Conservation (phyloP, 2,888 invertebrate genomes). For the Kryphioiulus occultus region DNA sequence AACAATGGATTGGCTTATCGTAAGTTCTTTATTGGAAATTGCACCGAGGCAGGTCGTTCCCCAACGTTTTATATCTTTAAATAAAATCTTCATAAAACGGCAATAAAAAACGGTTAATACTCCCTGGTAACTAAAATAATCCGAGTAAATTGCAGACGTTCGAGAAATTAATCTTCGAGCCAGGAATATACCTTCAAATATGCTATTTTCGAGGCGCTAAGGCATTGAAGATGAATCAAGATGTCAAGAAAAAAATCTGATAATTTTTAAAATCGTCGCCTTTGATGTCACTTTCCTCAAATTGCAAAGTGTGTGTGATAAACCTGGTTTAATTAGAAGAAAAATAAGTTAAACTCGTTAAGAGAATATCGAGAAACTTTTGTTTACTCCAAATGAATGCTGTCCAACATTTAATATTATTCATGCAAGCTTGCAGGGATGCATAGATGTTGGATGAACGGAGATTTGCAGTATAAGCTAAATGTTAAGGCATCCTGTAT, state of each 20-base stretch:
- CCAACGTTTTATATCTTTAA: not conserved
- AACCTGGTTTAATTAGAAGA: not conserved
- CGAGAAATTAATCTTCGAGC: not conserved
- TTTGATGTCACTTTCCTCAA: not conserved
- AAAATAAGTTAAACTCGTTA: not conserved
- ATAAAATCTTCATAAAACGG: not conserved
- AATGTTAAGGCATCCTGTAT: too few relatives aligned
- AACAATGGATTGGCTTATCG: not conserved
- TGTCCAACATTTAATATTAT: too few relatives aligned
- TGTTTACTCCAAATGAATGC: not conserved
- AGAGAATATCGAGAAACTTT: not conserved
- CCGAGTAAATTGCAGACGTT: not conserved
- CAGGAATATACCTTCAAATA: not conserved
- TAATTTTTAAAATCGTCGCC: not conserved
- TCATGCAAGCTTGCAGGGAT: too few relatives aligned
- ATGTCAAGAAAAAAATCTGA: not conserved
- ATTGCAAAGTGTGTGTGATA: not conserved
- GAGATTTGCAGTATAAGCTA: too few relatives aligned
- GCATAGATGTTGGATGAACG: too few relatives aligned
- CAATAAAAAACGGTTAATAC: not conserved
- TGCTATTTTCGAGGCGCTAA: not conserved
- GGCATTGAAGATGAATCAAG: not conserved
- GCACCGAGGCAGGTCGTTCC: not conserved
- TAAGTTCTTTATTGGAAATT: not conserved
- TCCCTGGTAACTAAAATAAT: slow-evolving; percentile 7